Base-by-base conservation (phyloP, 2,888 invertebrate species). In the Drosophila nr. medialis region DNA sequence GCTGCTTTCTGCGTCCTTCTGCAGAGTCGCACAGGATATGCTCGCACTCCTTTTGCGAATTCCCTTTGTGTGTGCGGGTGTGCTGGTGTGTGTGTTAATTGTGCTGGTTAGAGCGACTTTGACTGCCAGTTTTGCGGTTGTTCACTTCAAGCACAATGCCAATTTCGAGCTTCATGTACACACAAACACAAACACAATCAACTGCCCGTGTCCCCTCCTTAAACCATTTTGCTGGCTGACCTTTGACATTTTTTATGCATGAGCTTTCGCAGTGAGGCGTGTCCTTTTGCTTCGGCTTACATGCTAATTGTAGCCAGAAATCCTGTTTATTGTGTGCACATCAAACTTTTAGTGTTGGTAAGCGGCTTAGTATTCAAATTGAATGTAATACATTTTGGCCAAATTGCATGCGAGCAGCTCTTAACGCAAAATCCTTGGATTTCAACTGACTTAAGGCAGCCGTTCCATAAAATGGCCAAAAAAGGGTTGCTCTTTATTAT, bases 301-400 rank as follows among this genome's bases (percentile, higher is more conserved):
- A 86, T 84, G 85, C 85, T 86, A 86, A 86, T 89, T 86, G 85
- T 89, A 89, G 84, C 84, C 81, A 79, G 69, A 89, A 86, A 86
- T 86, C 85, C 85, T 86, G 89, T 86, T 86, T 86, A 86, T 86
- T 89, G 85, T 89, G 89, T 81, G 85, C 87, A 84, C 85, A 86
- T 86, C 89, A 86, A 86, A 87, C 80, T 86, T 89, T 89, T 83
- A 89, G 86, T 87, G 88, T 87, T 87, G 90, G 88, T 87, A 88
- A 87, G 81, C 90, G 90, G 86, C 86, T 87, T 87, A 87, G 86
- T 87, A 88, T 85, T 89, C 88, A 87, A 89, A 89, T 87, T 87
- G 90, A 86, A 89, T 86, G 90, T 89, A 77, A 85, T 87, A 89
- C 86, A 88, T 88, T 87, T 81, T 76, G 78, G 67, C 83, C 78